A percentile compares a stretch with the other conserved stretches of the same genome.
Conservation (phyloP, 2,113 vertebrate species). For the Lepidothrix coronata region DNA sequence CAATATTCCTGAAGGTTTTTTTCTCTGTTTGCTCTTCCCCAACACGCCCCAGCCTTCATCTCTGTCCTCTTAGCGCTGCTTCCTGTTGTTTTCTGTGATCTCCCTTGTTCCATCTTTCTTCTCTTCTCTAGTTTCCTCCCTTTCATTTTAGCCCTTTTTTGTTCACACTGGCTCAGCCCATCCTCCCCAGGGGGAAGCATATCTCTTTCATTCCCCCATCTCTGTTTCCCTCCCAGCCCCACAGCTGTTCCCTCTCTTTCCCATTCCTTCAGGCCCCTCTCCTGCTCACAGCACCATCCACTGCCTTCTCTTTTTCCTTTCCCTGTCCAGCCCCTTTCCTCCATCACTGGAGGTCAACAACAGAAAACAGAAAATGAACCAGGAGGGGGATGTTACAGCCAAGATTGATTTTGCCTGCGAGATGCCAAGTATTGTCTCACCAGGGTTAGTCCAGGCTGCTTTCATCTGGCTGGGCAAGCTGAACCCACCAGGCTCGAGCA, state of each 20-base stretch:
- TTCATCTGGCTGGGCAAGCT: background rate
- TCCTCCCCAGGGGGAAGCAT: conserved; percentile 24
- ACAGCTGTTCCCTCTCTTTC: conserved; percentile 47
- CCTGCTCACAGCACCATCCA: background rate
- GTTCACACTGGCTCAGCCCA: conserved; percentile 10
- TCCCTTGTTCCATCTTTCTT: conserved; percentile 53
- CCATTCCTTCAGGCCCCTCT: background rate
- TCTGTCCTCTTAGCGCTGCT: background rate
- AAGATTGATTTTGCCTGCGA: background rate
- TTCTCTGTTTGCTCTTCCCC: background rate
- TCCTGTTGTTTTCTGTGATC: conserved; percentile 37
- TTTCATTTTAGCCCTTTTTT: conserved; percentile 32
- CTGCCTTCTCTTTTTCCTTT: conserved; percentile 5
- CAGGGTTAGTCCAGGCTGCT: background rate
- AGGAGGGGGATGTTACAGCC: background rate
- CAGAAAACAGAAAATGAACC: conserved; percentile 4
- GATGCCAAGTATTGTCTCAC: conserved; percentile 51
- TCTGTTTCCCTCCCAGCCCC: conserved; percentile 13
- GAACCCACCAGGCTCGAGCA: conserved; percentile 4
- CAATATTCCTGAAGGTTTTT: background rate
- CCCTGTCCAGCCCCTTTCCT: background rate
- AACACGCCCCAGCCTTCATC: background rate
- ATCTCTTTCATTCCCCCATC: conserved; percentile 36
- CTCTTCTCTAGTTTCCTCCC: conserved; percentile 52
- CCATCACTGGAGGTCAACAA: conserved; percentile 20